Evolutionary conservation across 2,113 vertebrate species (phyloP).

Genomic region (Halichoeres trimaculatus): DNA sequence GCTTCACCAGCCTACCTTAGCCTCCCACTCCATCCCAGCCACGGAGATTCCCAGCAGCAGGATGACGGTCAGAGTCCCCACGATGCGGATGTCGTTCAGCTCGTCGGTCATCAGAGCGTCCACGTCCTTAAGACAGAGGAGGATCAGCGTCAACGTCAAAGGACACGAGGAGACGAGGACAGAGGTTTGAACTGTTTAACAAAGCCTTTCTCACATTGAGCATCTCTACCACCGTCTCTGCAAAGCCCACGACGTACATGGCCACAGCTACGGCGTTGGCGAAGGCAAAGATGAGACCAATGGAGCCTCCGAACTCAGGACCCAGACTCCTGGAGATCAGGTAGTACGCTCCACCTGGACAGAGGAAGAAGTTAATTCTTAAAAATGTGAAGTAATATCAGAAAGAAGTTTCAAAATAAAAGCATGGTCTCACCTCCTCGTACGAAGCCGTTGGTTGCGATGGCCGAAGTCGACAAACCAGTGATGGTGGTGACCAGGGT

Average conservation of each 20-base stretch:
- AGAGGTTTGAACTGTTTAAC: rapidly evolving
- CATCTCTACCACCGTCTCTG: constrained; percentile 95
- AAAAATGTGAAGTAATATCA: too few relatives aligned
- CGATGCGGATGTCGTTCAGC: constrained; percentile 94
- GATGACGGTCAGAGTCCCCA: constrained; percentile 95
- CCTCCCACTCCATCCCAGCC: constrained; percentile 99
- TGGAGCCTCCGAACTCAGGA: constrained; percentile 96
- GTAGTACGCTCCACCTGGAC: constrained; percentile 93
- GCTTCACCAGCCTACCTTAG: constrained; percentile 84
- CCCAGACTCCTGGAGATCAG: constrained; percentile 97
- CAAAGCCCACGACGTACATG: constrained; percentile 99
- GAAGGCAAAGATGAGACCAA: constrained; percentile 96
- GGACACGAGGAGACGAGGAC: background rate
- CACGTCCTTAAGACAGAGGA: constrained; percentile 83
- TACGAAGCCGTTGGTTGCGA: constrained; percentile 97
- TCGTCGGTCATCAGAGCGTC: constrained; percentile 92
- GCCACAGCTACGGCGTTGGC: constrained; percentile 98
- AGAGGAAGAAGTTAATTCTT: background rate
- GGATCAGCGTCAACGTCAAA: rapidly evolving
- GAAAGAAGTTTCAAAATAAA: background rate
- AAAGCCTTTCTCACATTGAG: constrained; percentile 86
- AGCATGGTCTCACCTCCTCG: constrained; percentile 90
- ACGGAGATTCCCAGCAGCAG: constrained; percentile 94
- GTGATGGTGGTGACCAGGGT: constrained; percentile 97
- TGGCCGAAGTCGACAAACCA: constrained; percentile 95